Evolutionary conservation across 2,797 vertebrate species (phyloP), one percentile per base, ranked within the genome.

Genomic region (Poeciliopsis gracilis): DNA sequence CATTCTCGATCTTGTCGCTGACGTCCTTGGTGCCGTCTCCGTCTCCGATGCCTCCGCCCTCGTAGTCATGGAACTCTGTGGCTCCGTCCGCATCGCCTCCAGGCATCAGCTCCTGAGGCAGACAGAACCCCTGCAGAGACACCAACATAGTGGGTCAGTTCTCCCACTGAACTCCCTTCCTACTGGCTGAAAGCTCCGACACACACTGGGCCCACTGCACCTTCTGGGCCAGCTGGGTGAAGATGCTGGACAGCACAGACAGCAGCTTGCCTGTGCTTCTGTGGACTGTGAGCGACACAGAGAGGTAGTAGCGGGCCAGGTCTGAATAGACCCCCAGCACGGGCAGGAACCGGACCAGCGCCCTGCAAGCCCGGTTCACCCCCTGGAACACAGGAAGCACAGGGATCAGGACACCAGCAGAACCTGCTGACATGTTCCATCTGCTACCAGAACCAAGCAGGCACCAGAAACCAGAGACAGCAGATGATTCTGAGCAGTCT

Each of bases 1-100:
- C 98, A 16, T 96, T 97, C 92, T 99, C 98, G 79, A 99, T 98
- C 94, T 97, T 97, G 90, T 99, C 96, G 13, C 98, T 99, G 91
- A 99, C 96, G 49, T 99, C 98, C 91, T 98, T 99, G 86, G 87
- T 86, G 76, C 98, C 98, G 82, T 99, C 97, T 1, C 98, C 98
- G 85, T 99, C 97, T 88, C 98, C 98, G 43, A 99, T 97, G 15
- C 98, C 98, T 3, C 97, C 97, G 0, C 97, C 97, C 73, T 99
- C 97, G 0, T 97, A 97, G 91, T 99, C 96, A 63, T 98, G 97
- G 79, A 99, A 99, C 78, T 99, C 93, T 3, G 96, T 97, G 75
- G 97, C 95, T 59, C 97, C 97, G 45, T 99, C 97, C 73, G 96
- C 96, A 4, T 96, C 95, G 75, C 96, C 95, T 25, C 96, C 96